Evolutionary conservation across 1,140 invertebrate genomes (phyloP).

Genomic region (Panagrolaimus sp.): DNA sequence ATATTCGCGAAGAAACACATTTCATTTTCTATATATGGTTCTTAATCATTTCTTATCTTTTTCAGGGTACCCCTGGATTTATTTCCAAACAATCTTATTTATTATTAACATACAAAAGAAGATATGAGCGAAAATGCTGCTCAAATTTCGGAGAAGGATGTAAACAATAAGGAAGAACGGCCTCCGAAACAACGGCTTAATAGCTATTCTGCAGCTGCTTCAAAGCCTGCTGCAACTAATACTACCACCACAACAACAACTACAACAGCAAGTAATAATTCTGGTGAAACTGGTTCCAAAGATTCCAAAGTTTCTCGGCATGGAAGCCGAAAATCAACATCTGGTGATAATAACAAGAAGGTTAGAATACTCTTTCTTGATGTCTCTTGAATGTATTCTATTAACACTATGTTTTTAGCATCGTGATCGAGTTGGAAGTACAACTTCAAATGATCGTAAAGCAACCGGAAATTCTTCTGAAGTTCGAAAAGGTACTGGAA

Average conservation of each 20-base stretch:
- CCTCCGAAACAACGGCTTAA: slow-evolving; percentile 8
- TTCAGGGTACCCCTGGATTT: slow-evolving; percentile 12
- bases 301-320: neutral
- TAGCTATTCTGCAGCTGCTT: slow-evolving; percentile 14
- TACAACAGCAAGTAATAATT: too few relatives aligned
- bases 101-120: neutral
- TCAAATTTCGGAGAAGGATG: neutral
- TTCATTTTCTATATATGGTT: too few relatives aligned
- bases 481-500: too few relatives aligned
- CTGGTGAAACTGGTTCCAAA: too few relatives aligned
- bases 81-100: slow-evolving; percentile 10
- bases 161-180: neutral
- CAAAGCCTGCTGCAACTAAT: neutral
- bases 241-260: neutral
- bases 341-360: neutral
- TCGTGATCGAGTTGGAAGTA: too few relatives aligned
- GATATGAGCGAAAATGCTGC: slow-evolving; percentile 11
- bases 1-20: too few relatives aligned
- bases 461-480: too few relatives aligned
- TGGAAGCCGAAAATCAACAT: neutral
- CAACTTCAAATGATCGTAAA: too few relatives aligned
- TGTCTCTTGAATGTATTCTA: too few relatives aligned
- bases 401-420: too few relatives aligned
- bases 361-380: too few relatives aligned
- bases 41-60: neutral